phyloP scores from a whole-genome alignment of 2,888 invertebrate genomes.

The Rhorus exstirpatorius region DNA sequence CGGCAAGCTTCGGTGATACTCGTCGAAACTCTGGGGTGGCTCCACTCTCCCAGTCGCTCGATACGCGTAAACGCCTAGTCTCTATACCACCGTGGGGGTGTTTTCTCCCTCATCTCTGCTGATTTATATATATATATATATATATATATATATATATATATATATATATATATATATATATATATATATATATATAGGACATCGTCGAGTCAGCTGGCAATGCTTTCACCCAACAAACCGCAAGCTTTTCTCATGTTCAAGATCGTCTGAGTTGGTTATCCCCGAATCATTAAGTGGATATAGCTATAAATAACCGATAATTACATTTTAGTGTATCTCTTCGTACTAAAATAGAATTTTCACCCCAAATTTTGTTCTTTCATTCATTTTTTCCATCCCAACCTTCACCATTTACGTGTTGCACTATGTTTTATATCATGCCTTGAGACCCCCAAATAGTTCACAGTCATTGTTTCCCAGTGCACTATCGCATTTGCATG shows the following conservation, averaged over 20 bases:
- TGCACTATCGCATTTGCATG: too few species aligned
- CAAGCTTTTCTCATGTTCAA: constrained; percentile 66
- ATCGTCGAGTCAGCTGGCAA: constrained; percentile 65
- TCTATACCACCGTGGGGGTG: not conserved
- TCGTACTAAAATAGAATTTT: not conserved
- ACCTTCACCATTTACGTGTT: too few species aligned
- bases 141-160: constrained; percentile 8
- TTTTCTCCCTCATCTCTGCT: constrained; percentile 26
- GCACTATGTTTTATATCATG: too few species aligned
- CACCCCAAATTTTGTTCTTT: not conserved
- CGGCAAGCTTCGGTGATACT: constrained; percentile 56
- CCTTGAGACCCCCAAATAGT: too few species aligned
- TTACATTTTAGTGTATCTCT: not conserved
- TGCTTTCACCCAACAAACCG: constrained; percentile 57
- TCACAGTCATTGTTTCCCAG: too few species aligned
- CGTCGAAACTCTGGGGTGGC: constrained; percentile 52
- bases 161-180: too few species aligned
- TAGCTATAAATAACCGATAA: not conserved
- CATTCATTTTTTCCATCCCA: not conserved
- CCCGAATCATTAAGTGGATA: constrained; percentile 20
- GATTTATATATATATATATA: not conserved
- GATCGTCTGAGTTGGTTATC: constrained; percentile 55
- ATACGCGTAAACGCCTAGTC: constrained; percentile 70
- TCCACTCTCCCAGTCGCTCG: constrained; percentile 64
- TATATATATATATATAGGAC: too few species aligned